Evolutionary conservation across 2,888 invertebrate genomes (phyloP), one percentile per base, ranked within the genome.

Genomic region (Polietes domitor): DNA sequence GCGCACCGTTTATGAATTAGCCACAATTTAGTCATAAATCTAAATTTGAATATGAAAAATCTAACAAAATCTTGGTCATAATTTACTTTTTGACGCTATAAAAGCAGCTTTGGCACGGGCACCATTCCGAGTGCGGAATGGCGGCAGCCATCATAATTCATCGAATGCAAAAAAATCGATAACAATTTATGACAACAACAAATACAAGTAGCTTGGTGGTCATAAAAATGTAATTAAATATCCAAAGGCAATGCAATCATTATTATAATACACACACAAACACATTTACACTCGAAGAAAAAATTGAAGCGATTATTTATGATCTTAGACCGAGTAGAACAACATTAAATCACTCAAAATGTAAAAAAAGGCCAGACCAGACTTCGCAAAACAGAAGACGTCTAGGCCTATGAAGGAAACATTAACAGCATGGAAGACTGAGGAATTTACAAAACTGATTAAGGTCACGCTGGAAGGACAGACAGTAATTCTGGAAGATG

Each of bases 201-300:
- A 81, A 84, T 43, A 79, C 84, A 84, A 84, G 84, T 84, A 84
- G 84, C 84, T 73, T 81, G 50, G 58, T 70, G 78, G 78, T 73
- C 77, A 81, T 61, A 76, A 58, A 37, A 61, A 78, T 68, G 76
- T 72, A 81, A 79, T 84, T 84, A 76, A 81, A 76, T 76, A 73
- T 78, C 78, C 58, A 19, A 68, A 76, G 84, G 84, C 84, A 76
- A 26, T 12, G 53, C n/a, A 81, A 84, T 78, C 75, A 79, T 32
- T 76, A 80, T 50, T 55, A 72, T 58, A 58, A 68, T 6, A 37
- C 19, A 19, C 41, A 65, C 65, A 58, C 26, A 58, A 15, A 17
- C 43, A 24, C 43, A 68, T 24, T 24, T 21, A 68, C 6, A 65
- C 12, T 28, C n/a, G 10, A 3, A 9, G 37, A 7, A 7, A 32